Evolutionary conservation across 1,140 invertebrate species (phyloP).

Genomic region (Aphis gossypii): DNA sequence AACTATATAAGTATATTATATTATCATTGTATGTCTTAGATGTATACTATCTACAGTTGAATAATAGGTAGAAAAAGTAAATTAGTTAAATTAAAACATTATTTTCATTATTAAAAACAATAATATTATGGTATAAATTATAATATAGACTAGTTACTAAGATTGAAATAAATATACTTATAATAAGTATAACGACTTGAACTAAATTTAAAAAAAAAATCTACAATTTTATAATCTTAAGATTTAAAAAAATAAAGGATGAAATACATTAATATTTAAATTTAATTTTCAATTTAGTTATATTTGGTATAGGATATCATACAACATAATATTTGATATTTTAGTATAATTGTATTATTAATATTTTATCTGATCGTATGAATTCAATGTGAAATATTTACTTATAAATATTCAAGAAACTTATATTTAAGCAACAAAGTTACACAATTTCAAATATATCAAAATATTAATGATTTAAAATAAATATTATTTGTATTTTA

Average conservation of each 20-base stretch:
- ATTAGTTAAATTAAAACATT: not conserved
- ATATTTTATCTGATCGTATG: too few relatives aligned
- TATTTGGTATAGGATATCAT: too few relatives aligned
- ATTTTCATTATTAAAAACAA: not conserved
- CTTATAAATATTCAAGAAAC: too few relatives aligned
- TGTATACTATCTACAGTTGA: not conserved
- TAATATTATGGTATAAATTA: not conserved
- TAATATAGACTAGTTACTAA: not conserved
- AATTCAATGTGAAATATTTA: too few relatives aligned
- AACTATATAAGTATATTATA: not conserved
- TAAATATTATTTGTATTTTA: not conserved
- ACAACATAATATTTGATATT: too few relatives aligned
- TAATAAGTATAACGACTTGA: not conserved
- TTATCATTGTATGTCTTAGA: not conserved
- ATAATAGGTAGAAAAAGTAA: not conserved
- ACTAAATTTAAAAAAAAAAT: too few relatives aligned
- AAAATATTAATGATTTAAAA: not conserved
- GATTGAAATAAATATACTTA: not conserved
- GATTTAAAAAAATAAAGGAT: too few relatives aligned
- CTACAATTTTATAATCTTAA: too few relatives aligned
- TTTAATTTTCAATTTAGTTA: too few relatives aligned
- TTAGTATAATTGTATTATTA: too few relatives aligned
- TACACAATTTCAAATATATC: not conserved
- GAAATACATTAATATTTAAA: too few relatives aligned
- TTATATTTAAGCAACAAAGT: too few relatives aligned